Percentiles rank a stretch among this genome's conserved stretches.
Conservation (phyloP, 2,888 invertebrate genomes). For the Junonia oenone region DNA sequence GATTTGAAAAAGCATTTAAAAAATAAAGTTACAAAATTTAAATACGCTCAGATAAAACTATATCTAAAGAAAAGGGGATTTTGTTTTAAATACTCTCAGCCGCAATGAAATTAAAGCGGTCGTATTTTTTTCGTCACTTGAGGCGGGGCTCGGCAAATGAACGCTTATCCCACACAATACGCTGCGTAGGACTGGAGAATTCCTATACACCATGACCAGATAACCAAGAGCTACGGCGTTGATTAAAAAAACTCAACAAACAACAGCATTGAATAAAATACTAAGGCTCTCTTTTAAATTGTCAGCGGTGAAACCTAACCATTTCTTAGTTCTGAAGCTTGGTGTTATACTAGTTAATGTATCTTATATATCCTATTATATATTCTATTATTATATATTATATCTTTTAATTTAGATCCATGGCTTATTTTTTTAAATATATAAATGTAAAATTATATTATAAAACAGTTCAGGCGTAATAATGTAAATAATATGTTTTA, state of each 20-base stretch:
- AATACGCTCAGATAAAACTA: background rate
- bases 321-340: slow-evolving; percentile 17
- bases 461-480: too few relatives aligned
- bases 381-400: too few relatives aligned
- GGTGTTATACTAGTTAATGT: slow-evolving; percentile 19
- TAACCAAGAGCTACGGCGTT: slow-evolving; percentile 19
- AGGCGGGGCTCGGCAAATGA: slow-evolving; percentile 30
- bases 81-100: slow-evolving; percentile 1
- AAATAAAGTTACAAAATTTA: background rate
- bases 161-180: slow-evolving; percentile 27
- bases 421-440: slow-evolving; percentile 1
- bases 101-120: too few relatives aligned
- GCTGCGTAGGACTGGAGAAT: slow-evolving; percentile 23
- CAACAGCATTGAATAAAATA: too few relatives aligned
- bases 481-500: too few relatives aligned
- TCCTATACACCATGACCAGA: slow-evolving; percentile 19
- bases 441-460: background rate
- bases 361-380: too few relatives aligned
- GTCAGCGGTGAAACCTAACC: slow-evolving; percentile 12
- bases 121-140: slow-evolving; percentile 21
- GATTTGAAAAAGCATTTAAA: background rate
- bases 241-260: slow-evolving; percentile 20
- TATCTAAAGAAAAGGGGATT: background rate
- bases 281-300: slow-evolving; percentile 14
- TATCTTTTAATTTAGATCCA: slow-evolving; percentile 12